These are phyloP conservation scores for Alloplasta piceator DNA, from an alignment of 2,888 invertebrate species.

Conservation along the genomic window DNA sequence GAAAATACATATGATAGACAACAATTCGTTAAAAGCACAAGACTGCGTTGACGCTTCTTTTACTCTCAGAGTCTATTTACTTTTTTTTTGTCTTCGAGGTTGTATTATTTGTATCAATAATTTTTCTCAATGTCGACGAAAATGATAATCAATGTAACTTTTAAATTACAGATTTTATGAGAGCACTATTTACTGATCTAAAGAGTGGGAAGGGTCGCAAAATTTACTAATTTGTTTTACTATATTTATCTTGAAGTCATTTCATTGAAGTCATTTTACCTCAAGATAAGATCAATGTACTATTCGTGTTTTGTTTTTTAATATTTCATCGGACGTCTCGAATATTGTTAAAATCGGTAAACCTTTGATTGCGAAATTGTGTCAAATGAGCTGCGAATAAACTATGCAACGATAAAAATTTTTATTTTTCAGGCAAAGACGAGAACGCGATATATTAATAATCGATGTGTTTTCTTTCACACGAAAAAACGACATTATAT, in stretches of 20 bases:
- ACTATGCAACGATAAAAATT: neutral
- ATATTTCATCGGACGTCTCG: neutral
- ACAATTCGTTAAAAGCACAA: constrained; percentile 54
- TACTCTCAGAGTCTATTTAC: constrained; percentile 23
- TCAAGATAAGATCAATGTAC: neutral
- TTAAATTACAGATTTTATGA: constrained; percentile 25
- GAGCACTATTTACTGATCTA: constrained; percentile 15
- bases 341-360: neutral
- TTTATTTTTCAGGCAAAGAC: neutral
- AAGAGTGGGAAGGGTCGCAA: neutral
- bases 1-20: constrained; percentile 67
- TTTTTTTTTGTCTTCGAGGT: constrained; percentile 4
- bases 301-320: neutral
- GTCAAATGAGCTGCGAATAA: neutral
- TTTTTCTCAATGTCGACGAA: constrained; percentile 6
- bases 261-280: constrained; percentile 1
- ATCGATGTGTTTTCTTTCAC: too few relatives aligned
- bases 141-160: constrained; percentile 21
- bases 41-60: constrained; percentile 15
- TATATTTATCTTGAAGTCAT: neutral
- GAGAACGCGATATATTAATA: too few relatives aligned
- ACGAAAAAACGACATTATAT: constrained; percentile 51
- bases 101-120: constrained; percentile 32
- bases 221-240: neutral
- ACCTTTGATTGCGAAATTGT: neutral